Conservation (phyloP, 2,888 invertebrate genomes). For the Phoronis australis region DNA sequence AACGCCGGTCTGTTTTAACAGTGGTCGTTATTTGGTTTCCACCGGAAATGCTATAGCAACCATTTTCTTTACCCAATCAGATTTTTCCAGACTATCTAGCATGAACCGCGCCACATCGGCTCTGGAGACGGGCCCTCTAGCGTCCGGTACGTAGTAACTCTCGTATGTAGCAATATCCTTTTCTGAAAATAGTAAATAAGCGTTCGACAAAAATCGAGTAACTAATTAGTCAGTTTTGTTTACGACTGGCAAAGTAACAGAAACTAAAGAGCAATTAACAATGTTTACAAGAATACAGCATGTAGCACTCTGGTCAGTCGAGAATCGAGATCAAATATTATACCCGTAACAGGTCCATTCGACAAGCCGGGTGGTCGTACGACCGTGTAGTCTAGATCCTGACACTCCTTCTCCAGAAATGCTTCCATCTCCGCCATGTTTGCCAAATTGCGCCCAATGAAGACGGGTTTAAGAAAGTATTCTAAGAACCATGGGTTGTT, state of each 20-base stretch:
- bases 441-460: constrained; percentile 30
- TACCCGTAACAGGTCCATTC: constrained; percentile 25
- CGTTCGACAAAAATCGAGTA: too few relatives aligned
- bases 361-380: constrained; percentile 36
- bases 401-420: constrained; percentile 25
- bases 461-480: constrained; percentile 33
- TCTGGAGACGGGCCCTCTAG: too few relatives aligned
- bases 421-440: constrained; percentile 42
- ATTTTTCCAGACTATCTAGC: constrained; percentile 18
- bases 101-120: constrained; percentile 41
- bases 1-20: too few relatives aligned
- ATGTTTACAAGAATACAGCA: too few relatives aligned
- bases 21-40: too few relatives aligned
- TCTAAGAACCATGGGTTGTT: constrained; percentile 26
- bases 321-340: constrained; percentile 1
- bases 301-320: too few relatives aligned
- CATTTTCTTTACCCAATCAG: constrained; percentile 15
- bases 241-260: too few relatives aligned
- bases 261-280: too few relatives aligned
- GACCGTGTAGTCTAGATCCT: constrained; percentile 38
- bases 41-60: constrained; percentile 15
- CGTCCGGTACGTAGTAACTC: too few relatives aligned
- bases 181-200: too few relatives aligned
- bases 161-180: too few relatives aligned
- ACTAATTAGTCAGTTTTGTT: too few relatives aligned